phyloP scores from a whole-genome alignment of 2,888 invertebrate species.

The Cetonia aurata region DNA sequence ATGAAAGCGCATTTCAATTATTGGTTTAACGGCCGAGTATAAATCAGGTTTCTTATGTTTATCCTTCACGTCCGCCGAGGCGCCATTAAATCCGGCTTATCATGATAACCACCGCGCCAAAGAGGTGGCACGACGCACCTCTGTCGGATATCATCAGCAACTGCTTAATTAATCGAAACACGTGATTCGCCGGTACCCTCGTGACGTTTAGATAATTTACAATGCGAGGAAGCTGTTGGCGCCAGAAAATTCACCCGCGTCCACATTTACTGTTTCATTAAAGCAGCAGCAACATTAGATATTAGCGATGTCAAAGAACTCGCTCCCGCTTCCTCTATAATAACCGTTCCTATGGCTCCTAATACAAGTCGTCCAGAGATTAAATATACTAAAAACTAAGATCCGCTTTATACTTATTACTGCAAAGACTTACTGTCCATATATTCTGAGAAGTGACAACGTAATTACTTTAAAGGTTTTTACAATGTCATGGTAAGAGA shows the following conservation, averaged over 20 bases:
- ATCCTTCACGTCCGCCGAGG: conserved; percentile 23
- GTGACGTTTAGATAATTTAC: conserved; percentile 51
- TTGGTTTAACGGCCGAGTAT: conserved; percentile 4
- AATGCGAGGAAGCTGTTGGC: conserved; percentile 48
- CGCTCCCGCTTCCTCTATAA: not conserved
- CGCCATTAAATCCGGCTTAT: conserved; percentile 31
- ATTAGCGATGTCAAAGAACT: conserved; percentile 30
- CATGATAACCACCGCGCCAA: conserved; percentile 6
- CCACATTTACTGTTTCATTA: conserved; percentile 19
- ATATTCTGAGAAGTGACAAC: no score
- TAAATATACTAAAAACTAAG: not conserved
- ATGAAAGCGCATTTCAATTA: conserved; percentile 19
- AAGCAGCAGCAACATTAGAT: conserved; percentile 16
- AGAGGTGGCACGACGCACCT: conserved; percentile 8
- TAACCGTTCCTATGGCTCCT: not conserved
- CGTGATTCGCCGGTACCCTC: conserved; percentile 29
- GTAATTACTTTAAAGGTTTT: no score
- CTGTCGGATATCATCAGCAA: conserved; percentile 24
- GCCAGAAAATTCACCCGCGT: conserved; percentile 50
- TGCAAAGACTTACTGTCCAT: no score
- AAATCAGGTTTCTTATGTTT: conserved; percentile 16
- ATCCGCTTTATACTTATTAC: not conserved
- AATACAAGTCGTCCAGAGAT: not conserved
- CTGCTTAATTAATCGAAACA: conserved; percentile 38
- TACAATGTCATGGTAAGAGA: no score